These are phyloP conservation scores for Hydropsyche betteni DNA, from an alignment of 2,888 invertebrate species.

Conservation along the genomic window DNA sequence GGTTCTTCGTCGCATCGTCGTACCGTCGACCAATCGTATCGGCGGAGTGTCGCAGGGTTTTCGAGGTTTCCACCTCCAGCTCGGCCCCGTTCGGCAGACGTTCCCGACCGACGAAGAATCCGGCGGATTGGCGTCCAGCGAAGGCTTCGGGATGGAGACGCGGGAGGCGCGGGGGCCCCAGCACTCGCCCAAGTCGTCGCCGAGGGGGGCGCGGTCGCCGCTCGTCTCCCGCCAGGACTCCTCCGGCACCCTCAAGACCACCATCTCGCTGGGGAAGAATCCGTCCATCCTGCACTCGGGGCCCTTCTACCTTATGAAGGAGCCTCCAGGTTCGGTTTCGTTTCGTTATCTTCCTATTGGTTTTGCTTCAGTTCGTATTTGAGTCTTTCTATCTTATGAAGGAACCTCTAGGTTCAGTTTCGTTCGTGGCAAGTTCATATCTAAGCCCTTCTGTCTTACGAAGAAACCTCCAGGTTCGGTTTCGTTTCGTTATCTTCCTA, in stretches of 20 bases:
- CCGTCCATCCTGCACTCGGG: slow-evolving; percentile 97
- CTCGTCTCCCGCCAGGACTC: slow-evolving; percentile 96
- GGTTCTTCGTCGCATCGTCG: neutral
- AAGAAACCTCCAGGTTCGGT: slow-evolving; percentile 88
- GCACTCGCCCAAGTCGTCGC: slow-evolving; percentile 95
- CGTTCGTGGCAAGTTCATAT: too few relatives aligned
- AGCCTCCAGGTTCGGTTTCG: slow-evolving; percentile 79
- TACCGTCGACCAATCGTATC: neutral
- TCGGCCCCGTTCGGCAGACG: neutral
- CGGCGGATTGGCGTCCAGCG: slow-evolving; percentile 39
- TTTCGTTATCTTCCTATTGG: neutral
- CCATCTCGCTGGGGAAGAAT: slow-evolving; percentile 96
- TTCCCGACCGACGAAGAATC: neutral
- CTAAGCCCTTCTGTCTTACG: slow-evolving; percentile 97
- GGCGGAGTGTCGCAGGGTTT: neutral
- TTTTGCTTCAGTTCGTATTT: too few relatives aligned
- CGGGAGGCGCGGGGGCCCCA: slow-evolving; percentile 67
- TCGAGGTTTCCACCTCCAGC: too few relatives aligned
- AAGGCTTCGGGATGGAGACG: slow-evolving; percentile 52
- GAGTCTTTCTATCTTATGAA: neutral
- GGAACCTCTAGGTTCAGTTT: too few relatives aligned
- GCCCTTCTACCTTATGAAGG: slow-evolving; percentile 98
- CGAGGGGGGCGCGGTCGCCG: slow-evolving; percentile 92
- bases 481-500: neutral
- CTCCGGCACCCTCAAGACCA: slow-evolving; percentile 96